Evolutionary conservation across 2,113 vertebrate species (phyloP).

Genomic region (Edolisoma coerulescens): DNA sequence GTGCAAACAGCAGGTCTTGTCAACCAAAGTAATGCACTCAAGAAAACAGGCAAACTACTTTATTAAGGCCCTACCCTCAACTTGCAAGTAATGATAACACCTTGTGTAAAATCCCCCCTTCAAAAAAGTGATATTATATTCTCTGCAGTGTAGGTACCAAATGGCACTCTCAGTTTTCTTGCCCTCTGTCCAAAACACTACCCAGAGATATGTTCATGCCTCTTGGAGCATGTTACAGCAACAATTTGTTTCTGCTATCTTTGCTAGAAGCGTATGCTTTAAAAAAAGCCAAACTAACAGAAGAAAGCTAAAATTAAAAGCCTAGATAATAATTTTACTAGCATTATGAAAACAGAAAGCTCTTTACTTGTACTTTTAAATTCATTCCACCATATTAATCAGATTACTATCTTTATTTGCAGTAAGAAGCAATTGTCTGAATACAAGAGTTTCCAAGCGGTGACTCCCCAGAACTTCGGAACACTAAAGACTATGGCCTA

Average conservation of each 20-base stretch:
- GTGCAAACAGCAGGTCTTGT: neutral
- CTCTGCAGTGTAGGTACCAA: neutral
- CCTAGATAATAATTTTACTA: neutral
- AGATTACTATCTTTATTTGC: neutral
- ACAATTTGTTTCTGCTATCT: neutral
- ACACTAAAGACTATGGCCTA: neutral
- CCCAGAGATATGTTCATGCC: neutral
- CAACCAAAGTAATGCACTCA: neutral
- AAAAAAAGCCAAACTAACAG: neutral
- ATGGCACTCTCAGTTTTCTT: neutral
- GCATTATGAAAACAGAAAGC: neutral
- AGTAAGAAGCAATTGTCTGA: neutral
- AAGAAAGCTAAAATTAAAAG: neutral
- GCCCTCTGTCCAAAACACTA: neutral
- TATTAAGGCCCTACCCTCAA: neutral
- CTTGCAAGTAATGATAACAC: neutral
- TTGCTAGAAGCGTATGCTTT: neutral
- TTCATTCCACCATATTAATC: neutral
- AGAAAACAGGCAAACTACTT: neutral
- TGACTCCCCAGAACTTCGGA: neutral
- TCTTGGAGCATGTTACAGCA: neutral
- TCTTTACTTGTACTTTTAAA: neutral
- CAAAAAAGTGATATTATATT: neutral
- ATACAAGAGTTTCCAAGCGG: neutral
- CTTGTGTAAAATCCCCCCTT: neutral